These are phyloP conservation scores for Nannospalax galili DNA, from an alignment of 2,113 vertebrate genomes.

Conservation along the genomic window DNA sequence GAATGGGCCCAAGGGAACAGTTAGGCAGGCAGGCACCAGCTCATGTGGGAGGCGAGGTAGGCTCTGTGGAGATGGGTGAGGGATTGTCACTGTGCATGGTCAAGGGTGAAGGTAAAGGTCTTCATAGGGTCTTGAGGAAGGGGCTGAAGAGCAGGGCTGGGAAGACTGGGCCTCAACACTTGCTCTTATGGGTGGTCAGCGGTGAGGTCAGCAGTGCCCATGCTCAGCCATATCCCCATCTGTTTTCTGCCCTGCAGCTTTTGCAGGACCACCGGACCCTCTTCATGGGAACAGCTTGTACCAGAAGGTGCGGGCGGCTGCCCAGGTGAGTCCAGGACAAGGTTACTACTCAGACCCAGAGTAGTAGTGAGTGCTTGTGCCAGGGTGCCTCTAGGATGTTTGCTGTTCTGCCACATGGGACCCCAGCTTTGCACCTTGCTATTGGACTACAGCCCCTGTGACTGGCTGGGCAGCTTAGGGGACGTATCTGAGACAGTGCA, in stretches of 20 bases:
- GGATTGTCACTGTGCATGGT: rapidly evolving
- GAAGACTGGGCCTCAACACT: too few relatives aligned
- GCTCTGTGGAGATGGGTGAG: neutral
- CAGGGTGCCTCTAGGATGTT: too few relatives aligned
- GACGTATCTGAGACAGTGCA: neutral
- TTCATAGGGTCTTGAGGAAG: neutral
- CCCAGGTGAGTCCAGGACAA: slow-evolving; percentile 88
- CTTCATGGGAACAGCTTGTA: slow-evolving; percentile 93
- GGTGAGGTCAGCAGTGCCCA: neutral
- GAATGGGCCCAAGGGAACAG: neutral
- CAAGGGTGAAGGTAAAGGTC: rapidly evolving
- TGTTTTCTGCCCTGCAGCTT: slow-evolving; percentile 83
- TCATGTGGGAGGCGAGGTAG: too few relatives aligned
- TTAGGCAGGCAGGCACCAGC: neutral
- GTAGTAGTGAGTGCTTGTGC: neutral
- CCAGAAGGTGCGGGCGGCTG: slow-evolving; percentile 92
- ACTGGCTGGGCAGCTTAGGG: rapidly evolving
- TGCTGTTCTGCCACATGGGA: rapidly evolving
- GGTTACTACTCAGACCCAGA: too few relatives aligned
- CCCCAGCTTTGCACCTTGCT: neutral
- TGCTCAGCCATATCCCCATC: neutral
- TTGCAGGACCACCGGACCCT: slow-evolving; percentile 93
- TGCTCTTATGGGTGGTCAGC: rapidly evolving
- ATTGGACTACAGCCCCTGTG: rapidly evolving
- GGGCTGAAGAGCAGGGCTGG: too few relatives aligned